phyloP scores from a whole-genome alignment of 2,888 invertebrate species.

The Enoplolaimus lenunculus region DNA sequence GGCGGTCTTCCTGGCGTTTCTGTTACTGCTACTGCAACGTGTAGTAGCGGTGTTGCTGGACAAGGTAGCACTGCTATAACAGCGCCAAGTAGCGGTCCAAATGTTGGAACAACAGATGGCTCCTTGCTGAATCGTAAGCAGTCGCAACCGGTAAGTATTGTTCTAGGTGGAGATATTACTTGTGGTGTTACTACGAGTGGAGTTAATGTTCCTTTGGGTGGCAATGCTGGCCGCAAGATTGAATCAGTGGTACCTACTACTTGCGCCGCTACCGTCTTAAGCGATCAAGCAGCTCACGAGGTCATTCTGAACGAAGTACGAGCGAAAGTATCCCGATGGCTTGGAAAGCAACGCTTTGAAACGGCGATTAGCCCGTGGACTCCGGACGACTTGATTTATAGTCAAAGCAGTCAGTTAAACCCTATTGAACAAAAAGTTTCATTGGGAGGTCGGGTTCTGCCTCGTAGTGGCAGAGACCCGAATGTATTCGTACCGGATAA shows the following conservation, averaged over 20 bases:
- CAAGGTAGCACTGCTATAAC: background rate
- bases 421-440: too few species aligned
- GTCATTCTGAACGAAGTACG: background rate
- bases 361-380: background rate
- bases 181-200: too few species aligned
- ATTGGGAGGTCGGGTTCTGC: too few species aligned
- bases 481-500: too few species aligned
- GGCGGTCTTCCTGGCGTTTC: background rate
- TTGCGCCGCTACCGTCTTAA: too few species aligned
- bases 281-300: background rate
- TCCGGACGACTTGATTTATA: too few species aligned
- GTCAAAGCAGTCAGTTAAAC: too few species aligned
- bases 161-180: background rate
- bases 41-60: background rate
- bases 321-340: background rate
- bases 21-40: background rate
- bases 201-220: too few species aligned
- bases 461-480: too few species aligned
- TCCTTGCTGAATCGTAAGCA: too few species aligned
- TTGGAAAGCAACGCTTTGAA: background rate
- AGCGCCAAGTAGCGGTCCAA: background rate
- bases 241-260: too few species aligned
- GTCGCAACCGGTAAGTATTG: background rate
- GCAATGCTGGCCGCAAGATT: too few species aligned
- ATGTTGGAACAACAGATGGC: background rate